Conservation (phyloP, 1,140 invertebrate genomes). For the Oedothorax gibbosus region DNA sequence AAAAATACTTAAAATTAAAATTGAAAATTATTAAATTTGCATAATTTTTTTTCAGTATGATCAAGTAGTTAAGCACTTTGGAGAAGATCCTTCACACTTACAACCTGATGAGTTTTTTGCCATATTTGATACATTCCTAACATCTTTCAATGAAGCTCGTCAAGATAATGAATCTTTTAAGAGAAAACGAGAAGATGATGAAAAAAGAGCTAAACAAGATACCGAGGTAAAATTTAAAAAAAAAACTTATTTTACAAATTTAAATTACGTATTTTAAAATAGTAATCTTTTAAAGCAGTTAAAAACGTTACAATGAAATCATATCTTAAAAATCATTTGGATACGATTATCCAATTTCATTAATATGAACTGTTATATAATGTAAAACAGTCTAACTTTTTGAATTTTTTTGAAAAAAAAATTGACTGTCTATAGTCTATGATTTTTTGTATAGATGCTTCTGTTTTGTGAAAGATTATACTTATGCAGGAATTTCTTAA, state of each 20-base stretch:
- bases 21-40: not conserved
- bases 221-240: slow-evolving; percentile 77
- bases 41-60: slow-evolving; percentile 78
- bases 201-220: slow-evolving; percentile 89
- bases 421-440: too few species aligned
- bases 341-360: not conserved
- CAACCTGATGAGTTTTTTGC: slow-evolving; percentile 98
- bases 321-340: too few species aligned
- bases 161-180: slow-evolving; percentile 89
- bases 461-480: too few species aligned
- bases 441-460: too few species aligned
- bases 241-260: too few species aligned
- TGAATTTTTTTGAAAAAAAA: too few species aligned
- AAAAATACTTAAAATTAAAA: not conserved
- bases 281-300: too few species aligned
- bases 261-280: too few species aligned
- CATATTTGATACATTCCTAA: slow-evolving; percentile 90
- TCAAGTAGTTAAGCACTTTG: slow-evolving; percentile 86
- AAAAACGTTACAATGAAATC: too few species aligned
- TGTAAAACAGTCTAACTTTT: too few species aligned
- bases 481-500: too few species aligned
- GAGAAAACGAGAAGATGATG: slow-evolving; percentile 92
- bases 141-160: slow-evolving; percentile 85
- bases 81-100: slow-evolving; percentile 85
- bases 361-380: too few species aligned